Base-by-base conservation (phyloP, 2,888 invertebrate species). In the Calameuta pallipes region DNA sequence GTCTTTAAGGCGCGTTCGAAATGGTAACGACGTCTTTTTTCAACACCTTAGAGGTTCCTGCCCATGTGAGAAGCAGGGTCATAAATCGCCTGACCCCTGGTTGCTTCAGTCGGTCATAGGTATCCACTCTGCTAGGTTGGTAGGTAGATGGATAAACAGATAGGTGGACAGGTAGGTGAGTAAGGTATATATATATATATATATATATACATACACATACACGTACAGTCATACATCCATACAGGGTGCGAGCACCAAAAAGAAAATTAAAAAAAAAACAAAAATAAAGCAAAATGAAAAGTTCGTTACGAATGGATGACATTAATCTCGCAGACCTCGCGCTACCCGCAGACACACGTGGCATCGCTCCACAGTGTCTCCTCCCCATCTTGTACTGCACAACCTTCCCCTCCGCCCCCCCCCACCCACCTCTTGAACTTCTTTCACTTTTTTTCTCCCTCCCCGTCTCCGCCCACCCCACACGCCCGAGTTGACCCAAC, bases 321-420 rank as follows among this genome's bases (percentile, higher is more conserved):
- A 70, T 70, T 70, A 70, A 70, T 70, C 70, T 70, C 70, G 30
- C 70, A 33, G 70, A 70, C 33, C 70, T 31, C 70, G 70, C 30
- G 70, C 70, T 70, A 70, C 70, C 33, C 70, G 70, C 30, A 70
- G 33, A 6, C 70, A 70, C 70, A 70, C 70, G 70, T 70, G 70
- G 70, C 15, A 41, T 70, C 70, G 70, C 70, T 70, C 13, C 41
- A 15, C 41, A 15, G 41, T 41, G 37, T 15, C 15, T 4, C 35
- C 35, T 15, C 41, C 41, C 35, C 41, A 13, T 41, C 41, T 13
- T 41, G 41, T 15, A 41, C 41, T 4, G 41, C 41, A 15, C 41
- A 13, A 15, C 41, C 41, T 15, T 4, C 13, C 12, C 37, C 13
- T 13, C 37, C 15, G 0, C 13, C 37, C 37, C 37, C 37, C 12